Conservation (phyloP, 2,888 invertebrate species). For the Caenorhabditis angaria region DNA sequence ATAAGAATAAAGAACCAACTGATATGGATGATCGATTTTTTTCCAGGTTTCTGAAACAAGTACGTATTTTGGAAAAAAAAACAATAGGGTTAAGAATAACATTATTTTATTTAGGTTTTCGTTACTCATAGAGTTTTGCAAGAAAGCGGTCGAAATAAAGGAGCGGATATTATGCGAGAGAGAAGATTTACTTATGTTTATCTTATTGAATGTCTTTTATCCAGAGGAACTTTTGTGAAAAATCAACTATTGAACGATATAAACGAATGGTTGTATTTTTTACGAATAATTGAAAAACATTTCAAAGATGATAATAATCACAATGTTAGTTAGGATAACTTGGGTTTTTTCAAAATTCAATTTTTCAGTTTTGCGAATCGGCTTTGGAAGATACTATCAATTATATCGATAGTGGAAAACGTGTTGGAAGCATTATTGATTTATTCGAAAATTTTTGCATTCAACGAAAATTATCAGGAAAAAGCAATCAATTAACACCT, state of each 20-base stretch:
- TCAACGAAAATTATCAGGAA: not conserved
- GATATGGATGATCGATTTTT: not conserved
- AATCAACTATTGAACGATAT: constrained; percentile 12
- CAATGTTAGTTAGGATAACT: constrained; percentile 9
- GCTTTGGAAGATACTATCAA: constrained; percentile 24
- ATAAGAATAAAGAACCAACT: not conserved
- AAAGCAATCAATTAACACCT: constrained; percentile 14
- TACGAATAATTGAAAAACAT: constrained; percentile 6
- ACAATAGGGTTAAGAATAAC: not conserved
- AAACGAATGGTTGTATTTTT: constrained; percentile 5
- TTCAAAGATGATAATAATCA: constrained; percentile 10
- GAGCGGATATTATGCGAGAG: constrained; percentile 6
- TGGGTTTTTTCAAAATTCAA: not conserved
- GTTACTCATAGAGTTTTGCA: not conserved
- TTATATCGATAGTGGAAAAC: constrained; percentile 13
- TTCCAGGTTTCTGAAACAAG: not conserved
- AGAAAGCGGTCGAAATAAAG: not conserved
- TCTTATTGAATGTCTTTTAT: constrained; percentile 17
- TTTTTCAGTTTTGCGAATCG: constrained; percentile 26
- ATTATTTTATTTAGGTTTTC: not conserved
- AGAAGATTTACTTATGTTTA: constrained; percentile 22
- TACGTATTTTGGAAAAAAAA: not conserved
- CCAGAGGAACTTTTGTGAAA: constrained; percentile 34
- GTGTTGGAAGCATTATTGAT: not conserved
- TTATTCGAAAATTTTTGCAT: constrained; percentile 17